A percentile compares a stretch with the other conserved stretches of the same genome.
Evolutionary conservation across 2,797 vertebrate genomes (phyloP).

Genomic region (Cyprinodon diabolis): DNA sequence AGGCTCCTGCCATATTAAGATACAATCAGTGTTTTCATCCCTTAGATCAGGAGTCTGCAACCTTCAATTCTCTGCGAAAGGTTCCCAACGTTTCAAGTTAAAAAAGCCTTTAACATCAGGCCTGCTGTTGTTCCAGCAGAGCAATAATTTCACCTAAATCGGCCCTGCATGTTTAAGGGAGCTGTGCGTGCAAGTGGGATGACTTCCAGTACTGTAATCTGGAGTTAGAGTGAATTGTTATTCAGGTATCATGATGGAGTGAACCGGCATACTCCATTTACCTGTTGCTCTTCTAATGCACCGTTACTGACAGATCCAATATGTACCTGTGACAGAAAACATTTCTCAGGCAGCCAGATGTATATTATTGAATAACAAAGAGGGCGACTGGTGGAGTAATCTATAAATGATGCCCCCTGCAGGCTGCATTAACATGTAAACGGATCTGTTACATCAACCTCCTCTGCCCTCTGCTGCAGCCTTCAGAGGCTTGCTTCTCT

Average conservation of each 20-base stretch:
- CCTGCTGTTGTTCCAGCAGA: slow-evolving; percentile 10
- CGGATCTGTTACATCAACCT: slow-evolving; percentile 58
- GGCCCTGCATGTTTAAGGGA: slow-evolving; percentile 11
- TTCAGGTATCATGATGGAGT: slow-evolving; percentile 13
- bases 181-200: neutral
- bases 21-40: too few species aligned
- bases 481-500: slow-evolving; percentile 39
- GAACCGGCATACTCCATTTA: slow-evolving; percentile 23
- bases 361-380: slow-evolving; percentile 37
- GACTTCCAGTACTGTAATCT: slow-evolving; percentile 24
- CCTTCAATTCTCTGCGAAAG: slow-evolving; percentile 31
- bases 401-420: slow-evolving; percentile 74
- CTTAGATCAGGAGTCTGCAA: too few species aligned
- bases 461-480: slow-evolving; percentile 53
- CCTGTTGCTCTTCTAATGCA: slow-evolving; percentile 38
- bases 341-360: slow-evolving; percentile 31
- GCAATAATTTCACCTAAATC: slow-evolving; percentile 20
- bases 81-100: slow-evolving; percentile 15
- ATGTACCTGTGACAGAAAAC: slow-evolving; percentile 22
- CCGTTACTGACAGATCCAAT: slow-evolving; percentile 16
- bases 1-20: too few species aligned
- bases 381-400: slow-evolving; percentile 49
- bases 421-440: slow-evolving; percentile 69
- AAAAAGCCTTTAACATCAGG: slow-evolving; percentile 15
- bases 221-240: slow-evolving; percentile 17